Conservation (phyloP, 2,888 invertebrate genomes). For the Operophtera brumata region DNA sequence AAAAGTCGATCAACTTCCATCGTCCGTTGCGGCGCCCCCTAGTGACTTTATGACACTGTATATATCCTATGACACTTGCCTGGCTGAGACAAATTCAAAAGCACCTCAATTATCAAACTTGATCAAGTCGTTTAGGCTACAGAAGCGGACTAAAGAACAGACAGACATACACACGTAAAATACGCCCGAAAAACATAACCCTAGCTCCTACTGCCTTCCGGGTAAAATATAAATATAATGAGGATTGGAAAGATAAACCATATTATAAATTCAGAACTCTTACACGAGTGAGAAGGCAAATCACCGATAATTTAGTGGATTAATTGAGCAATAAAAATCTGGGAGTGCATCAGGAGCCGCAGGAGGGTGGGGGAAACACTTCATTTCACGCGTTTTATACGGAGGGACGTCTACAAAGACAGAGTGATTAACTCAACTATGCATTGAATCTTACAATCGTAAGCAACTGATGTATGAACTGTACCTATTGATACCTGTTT, state of each 20-base stretch:
- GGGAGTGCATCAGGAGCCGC: slow-evolving; percentile 46
- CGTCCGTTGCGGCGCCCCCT: too few relatives aligned
- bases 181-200: too few relatives aligned
- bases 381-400: slow-evolving; percentile 78
- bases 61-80: too few relatives aligned
- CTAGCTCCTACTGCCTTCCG: too few relatives aligned
- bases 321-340: slow-evolving; percentile 74
- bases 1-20: too few relatives aligned
- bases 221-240: background rate
- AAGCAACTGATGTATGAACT: background rate
- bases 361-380: slow-evolving; percentile 62
- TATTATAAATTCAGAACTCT: slow-evolving; percentile 45
- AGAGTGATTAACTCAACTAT: slow-evolving; percentile 7
- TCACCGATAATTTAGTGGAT: slow-evolving; percentile 58
- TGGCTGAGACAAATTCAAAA: too few relatives aligned
- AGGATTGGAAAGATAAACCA: slow-evolving; percentile 22
- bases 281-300: slow-evolving; percentile 50
- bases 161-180: too few relatives aligned
- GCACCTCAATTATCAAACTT: too few relatives aligned
- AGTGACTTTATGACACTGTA: too few relatives aligned
- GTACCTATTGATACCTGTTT: too few relatives aligned
- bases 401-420: slow-evolving; percentile 36
- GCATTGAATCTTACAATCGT: background rate
- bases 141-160: too few relatives aligned
- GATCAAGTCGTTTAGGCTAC: too few relatives aligned